Evolutionary conservation across 2,888 invertebrate species (phyloP), one percentile per base, ranked within the genome.

Genomic region (Clostera curtula): DNA sequence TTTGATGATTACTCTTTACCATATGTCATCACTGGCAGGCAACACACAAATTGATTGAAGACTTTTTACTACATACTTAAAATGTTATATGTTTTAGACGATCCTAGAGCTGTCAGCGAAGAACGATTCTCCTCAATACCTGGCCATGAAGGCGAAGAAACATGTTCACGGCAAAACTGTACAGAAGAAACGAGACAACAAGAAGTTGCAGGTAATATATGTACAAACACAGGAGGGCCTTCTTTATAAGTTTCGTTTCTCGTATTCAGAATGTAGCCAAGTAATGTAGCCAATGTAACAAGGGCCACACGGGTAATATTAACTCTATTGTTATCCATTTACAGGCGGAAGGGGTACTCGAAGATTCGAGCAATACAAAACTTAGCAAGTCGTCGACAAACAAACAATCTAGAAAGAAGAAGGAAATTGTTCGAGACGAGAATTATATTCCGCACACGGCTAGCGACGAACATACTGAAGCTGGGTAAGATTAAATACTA

Each of bases 31-130:
- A n/a, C n/a, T n/a, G n/a, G n/a, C n/a, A n/a, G n/a, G n/a, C n/a
- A n/a, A n/a, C n/a, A n/a, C n/a, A n/a, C n/a, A n/a, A n/a, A n/a
- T n/a, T n/a, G n/a, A n/a, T n/a, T n/a, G n/a, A n/a, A n/a, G n/a
- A n/a, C n/a, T n/a, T n/a, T n/a, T n/a, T n/a, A n/a, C n/a, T n/a
- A n/a, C n/a, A n/a, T n/a, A n/a, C n/a, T n/a, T n/a, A n/a, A n/a
- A 10, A 7, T 19, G 14, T 14, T 16, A 12, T 27, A 16, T 24
- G 19, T 22, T 12, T 18, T 74, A 96, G 95, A 98, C 97, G 0
- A 93, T 98, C 52, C 94, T 98, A 71, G 98, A 98, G 80, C 86
- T 98, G 25, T 92, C 93, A 21, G 88, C 92, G 0, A 93, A 91
- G 60, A 87, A 90, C 49, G 89, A 95, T 60, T 92, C 94, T 0